These are phyloP conservation scores for Telmatochromis brichardi DNA, from an alignment of 2,113 vertebrate genomes.

Conservation along the genomic window DNA sequence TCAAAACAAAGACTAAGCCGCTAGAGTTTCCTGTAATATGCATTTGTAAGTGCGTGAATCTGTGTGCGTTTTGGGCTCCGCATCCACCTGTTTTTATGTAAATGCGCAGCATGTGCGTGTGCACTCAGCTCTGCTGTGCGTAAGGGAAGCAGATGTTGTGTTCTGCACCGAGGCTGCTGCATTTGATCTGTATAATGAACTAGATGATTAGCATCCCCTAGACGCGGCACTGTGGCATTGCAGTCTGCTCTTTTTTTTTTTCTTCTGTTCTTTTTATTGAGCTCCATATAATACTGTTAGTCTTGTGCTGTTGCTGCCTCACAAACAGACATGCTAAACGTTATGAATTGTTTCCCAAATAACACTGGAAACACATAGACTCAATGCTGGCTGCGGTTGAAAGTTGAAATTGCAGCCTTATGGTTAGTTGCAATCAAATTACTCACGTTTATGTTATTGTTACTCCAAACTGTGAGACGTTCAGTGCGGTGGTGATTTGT, in stretches of 20 bases:
- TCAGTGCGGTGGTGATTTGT: constrained; percentile 33
- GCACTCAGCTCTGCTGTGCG: background rate
- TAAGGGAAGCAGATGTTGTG: background rate
- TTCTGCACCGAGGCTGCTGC: background rate
- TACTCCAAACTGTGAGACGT: constrained; percentile 9
- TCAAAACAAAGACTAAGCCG: background rate
- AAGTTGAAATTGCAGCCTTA: constrained; percentile 20
- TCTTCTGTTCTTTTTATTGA: background rate
- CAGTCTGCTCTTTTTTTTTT: background rate
- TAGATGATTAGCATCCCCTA: constrained; percentile 68
- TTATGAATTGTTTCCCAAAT: constrained; percentile 6
- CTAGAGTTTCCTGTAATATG: background rate
- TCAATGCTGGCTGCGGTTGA: constrained; percentile 2
- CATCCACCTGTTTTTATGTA: background rate
- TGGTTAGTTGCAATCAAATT: constrained; percentile 45
- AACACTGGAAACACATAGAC: constrained; percentile 15
- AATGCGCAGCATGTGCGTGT: background rate
- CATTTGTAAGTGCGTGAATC: background rate
- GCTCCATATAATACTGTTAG: background rate
- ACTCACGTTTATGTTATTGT: constrained; percentile 37
- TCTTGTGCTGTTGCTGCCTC: background rate
- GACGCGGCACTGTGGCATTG: constrained; percentile 44
- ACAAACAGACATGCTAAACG: background rate
- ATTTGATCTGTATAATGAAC: constrained; percentile 36
- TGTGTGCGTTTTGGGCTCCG: background rate